These are phyloP conservation scores for Abramis brama DNA, from an alignment of 2,113 vertebrate species.

Conservation along the genomic window DNA sequence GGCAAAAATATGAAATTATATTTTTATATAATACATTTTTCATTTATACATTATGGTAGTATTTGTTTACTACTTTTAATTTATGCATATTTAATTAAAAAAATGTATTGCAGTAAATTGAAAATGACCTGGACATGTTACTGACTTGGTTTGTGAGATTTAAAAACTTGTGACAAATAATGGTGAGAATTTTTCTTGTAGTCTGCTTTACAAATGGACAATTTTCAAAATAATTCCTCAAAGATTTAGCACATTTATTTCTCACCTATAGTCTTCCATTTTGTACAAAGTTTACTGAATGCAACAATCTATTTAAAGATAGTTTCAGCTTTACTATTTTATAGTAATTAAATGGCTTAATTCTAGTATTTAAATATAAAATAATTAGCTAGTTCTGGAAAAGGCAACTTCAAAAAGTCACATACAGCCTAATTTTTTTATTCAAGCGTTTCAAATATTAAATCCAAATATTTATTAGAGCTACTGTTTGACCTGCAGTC, in stretches of 20 bases:
- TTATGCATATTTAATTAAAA: not conserved
- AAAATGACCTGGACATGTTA: not conserved
- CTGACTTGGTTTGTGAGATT: conserved; percentile 3
- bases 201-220: not conserved
- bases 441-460: not conserved
- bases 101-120: not conserved
- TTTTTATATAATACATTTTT: not conserved
- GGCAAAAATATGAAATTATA: not conserved
- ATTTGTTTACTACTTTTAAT: not conserved
- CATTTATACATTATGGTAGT: not conserved
- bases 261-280: conserved; percentile 11
- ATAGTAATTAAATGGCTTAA: not conserved
- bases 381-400: not conserved
- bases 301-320: not conserved
- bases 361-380: not conserved
- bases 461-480: not conserved
- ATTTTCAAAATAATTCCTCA: not conserved
- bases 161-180: not conserved
- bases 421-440: not conserved
- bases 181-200: no score
- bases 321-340: not conserved
- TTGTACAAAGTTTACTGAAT: not conserved
- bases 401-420: not conserved
- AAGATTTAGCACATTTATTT: not conserved
- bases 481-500: not conserved